Base-by-base conservation (phyloP, 64 coral and sea anemone species). In the Acropora yongei region DNA sequence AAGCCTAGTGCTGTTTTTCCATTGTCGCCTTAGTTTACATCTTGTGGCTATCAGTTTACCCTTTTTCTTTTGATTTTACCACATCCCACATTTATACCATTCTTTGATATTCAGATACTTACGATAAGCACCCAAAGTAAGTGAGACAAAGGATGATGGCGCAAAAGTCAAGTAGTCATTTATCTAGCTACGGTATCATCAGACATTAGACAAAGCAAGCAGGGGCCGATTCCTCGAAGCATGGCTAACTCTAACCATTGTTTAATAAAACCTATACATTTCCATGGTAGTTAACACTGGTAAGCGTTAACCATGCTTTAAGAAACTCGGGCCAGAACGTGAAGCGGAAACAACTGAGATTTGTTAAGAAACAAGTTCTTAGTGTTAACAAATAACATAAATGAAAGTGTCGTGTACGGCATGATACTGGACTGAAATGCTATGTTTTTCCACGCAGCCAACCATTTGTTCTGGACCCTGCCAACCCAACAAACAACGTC, bases 401-500 rank as follows among this genome's bases (percentile, higher is more conserved):
- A 67, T 67, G 63, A 14, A 8, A 67, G 63, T 67, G 63, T 67
- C 63, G 63, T 14, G 11, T 67, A 3, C 3, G 63, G 63, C 63
- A 67, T 67, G 63, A 67, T 67, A 67, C 63, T 67, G 63, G 63
- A 5, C 63, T 67, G 63, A 67, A 67, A 67, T 67, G 3, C 63
- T 67, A 14, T 67, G 63, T 67, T 77, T 45, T 57, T 44, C 10
- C 17, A 80, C 50, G 73, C 88, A 90, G 88, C 2, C 10, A 0
- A 51, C 88, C 88, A 39, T 67, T 89, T 17, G 68, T 94, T 49
- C 49, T 94, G 86, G 92, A 94, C 71, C 92, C 87, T 63, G 87
- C 92, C 4, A 94, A 94, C 69, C 92, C 92, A 65, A 75, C 78
- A 20, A 94, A 94, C 57, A 94, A 94, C 3, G 66, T 89, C 7